Conservation (phyloP, 2,113 vertebrate species). For the Chinchilla lanigera region DNA sequence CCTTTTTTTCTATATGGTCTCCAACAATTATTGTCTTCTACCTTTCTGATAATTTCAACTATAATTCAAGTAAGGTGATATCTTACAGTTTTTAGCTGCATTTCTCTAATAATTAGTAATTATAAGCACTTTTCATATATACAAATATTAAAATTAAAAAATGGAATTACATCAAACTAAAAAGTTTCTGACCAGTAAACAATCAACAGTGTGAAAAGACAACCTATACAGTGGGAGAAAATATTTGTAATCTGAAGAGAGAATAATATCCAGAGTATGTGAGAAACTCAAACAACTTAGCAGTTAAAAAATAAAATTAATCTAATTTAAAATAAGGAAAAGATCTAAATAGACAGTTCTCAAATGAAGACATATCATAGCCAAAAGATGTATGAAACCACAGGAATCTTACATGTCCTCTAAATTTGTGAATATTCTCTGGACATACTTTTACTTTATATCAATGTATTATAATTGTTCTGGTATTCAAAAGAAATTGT, state of each 20-base stretch:
- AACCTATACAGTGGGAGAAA: background rate
- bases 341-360: background rate
- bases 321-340: background rate
- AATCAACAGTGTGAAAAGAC: background rate
- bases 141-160: background rate
- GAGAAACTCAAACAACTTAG: background rate
- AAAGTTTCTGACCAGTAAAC: background rate
- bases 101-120: background rate
- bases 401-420: background rate
- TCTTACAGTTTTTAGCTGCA: background rate
- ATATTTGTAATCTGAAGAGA: background rate
- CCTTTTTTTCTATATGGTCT: background rate
- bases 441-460: background rate
- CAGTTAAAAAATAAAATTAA: background rate
- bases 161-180: background rate
- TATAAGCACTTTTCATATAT: background rate
- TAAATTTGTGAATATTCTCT: background rate
- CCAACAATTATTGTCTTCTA: background rate
- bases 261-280: background rate
- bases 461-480: too few species aligned
- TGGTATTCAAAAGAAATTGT: background rate
- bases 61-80: background rate
- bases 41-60: background rate
- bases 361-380: background rate
- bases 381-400: background rate